Evolutionary conservation across 2,113 vertebrate genomes (phyloP).

Genomic region (Tetrax tetrax): DNA sequence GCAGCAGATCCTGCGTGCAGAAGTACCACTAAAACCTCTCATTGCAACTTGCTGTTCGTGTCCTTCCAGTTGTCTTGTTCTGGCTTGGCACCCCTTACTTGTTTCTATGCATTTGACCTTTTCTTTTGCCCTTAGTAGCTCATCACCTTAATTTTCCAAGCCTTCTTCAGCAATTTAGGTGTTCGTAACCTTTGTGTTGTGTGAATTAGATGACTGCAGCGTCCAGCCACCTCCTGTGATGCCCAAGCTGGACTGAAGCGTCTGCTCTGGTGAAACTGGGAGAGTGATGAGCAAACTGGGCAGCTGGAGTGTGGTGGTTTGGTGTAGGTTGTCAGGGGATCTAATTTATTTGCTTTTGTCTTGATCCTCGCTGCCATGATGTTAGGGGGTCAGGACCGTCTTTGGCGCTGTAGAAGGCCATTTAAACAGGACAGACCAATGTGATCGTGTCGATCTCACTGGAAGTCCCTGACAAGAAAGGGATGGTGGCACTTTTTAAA

Average conservation of each 20-base stretch:
- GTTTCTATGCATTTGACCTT: background rate
- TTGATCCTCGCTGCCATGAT: accelerated
- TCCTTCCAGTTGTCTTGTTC: background rate
- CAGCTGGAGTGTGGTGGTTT: background rate
- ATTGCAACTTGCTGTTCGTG: background rate
- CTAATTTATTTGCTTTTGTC: background rate
- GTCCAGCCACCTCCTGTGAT: accelerated
- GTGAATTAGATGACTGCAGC: accelerated
- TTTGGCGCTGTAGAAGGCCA: background rate
- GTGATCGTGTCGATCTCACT: accelerated
- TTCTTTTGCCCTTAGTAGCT: background rate
- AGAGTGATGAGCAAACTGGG: background rate
- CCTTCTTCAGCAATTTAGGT: background rate
- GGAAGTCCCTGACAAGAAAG: background rate
- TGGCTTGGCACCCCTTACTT: background rate
- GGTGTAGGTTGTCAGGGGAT: background rate
- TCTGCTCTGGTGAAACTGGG: background rate
- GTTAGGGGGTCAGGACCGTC: background rate
- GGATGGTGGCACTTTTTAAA: background rate
- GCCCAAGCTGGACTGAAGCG: background rate
- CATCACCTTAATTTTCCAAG: background rate
- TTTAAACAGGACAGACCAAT: background rate
- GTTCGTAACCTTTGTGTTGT: background rate
- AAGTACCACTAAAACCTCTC: background rate
- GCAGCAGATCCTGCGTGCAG: background rate